Evolutionary conservation across 2,113 vertebrate species (phyloP).

Genomic region (Acrocephalus kingi): DNA sequence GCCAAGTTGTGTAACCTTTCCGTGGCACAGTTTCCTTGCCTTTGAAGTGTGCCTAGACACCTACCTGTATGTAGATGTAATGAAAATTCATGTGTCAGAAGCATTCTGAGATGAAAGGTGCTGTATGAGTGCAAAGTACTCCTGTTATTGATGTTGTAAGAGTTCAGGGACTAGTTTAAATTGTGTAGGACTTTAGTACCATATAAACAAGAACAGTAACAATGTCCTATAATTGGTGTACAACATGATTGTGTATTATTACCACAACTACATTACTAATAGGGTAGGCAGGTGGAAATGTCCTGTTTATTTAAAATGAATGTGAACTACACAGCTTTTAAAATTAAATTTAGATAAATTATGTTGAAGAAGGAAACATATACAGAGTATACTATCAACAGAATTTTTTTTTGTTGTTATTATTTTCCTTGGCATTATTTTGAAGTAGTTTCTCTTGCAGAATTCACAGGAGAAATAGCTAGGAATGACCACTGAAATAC

Average conservation of each 20-base stretch:
- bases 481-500: not conserved
- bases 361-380: not conserved
- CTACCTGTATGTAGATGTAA: not conserved
- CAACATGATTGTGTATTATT: not conserved
- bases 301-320: not conserved
- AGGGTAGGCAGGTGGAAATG: not conserved
- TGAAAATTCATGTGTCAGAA: constrained; percentile 12
- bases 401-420: not conserved
- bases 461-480: not conserved
- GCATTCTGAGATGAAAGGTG: not conserved
- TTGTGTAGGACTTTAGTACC: not conserved
- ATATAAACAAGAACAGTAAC: not conserved
- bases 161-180: not conserved
- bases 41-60: constrained; percentile 27
- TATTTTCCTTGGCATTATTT: not conserved
- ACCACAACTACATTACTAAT: not conserved
- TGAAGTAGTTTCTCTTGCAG: not conserved
- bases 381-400: not conserved
- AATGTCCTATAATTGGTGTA: not conserved
- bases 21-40: not conserved
- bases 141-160: not conserved
- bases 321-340: not conserved
- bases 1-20: constrained; percentile 52
- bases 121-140: constrained; percentile 17
- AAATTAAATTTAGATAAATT: not conserved